A percentile compares a stretch with the other conserved stretches of the same genome.
Conservation (phyloP, 1,140 invertebrate genomes). For the Drosophila navojoa region DNA sequence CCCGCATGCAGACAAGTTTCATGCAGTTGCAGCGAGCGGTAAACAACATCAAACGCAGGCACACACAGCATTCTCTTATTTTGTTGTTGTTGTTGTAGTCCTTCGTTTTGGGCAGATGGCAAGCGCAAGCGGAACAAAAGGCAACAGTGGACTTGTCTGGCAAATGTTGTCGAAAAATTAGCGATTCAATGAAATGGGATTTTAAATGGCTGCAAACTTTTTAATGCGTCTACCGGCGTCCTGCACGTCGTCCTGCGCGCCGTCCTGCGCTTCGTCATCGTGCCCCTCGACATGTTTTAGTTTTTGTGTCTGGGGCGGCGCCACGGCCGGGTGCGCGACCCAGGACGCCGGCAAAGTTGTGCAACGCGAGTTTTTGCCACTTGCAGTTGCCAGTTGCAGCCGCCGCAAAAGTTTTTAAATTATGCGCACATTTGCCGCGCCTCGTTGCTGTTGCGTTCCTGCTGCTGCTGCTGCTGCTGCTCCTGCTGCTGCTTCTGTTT, state of each 20-base stretch:
- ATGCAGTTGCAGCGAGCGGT: conserved; percentile 9
- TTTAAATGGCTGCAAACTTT: conserved; percentile 83
- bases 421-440: conserved; percentile 75
- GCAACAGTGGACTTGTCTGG: conserved; percentile 42
- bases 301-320: conserved; percentile 67
- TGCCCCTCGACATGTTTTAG: conserved; percentile 53
- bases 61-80: background rate
- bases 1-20: conserved; percentile 1
- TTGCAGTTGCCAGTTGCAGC: conserved; percentile 73
- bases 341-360: conserved; percentile 28
- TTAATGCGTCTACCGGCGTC: conserved; percentile 68
- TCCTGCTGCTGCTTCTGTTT: conserved; percentile 37
- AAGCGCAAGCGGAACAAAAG: conserved; percentile 6
- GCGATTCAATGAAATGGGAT: conserved; percentile 83
- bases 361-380: conserved; percentile 68
- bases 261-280: background rate
- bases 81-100: background rate
- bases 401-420: conserved; percentile 80
- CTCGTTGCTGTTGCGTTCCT: conserved; percentile 7
- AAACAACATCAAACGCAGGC: background rate
- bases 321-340: conserved; percentile 41
- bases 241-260: background rate
- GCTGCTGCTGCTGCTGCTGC: conserved; percentile 18
- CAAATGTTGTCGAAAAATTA: conserved; percentile 76
- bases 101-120: conserved; percentile 8